Evolutionary conservation across 35 echinoderm and acorn worm species (phyloP).

Genomic region (Ophioderma brevispina): DNA sequence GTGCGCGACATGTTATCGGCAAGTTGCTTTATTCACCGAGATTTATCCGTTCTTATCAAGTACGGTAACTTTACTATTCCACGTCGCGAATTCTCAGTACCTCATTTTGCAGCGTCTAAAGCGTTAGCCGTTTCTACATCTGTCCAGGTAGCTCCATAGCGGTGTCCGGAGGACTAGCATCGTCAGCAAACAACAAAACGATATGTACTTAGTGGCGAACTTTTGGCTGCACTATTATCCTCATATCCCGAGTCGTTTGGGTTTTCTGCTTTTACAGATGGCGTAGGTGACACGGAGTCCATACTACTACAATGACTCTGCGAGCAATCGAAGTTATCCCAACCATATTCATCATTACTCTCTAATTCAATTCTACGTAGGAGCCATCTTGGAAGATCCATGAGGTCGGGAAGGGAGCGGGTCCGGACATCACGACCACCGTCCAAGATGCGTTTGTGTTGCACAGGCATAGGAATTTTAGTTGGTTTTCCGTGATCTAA

Average conservation of each 20-base stretch:
- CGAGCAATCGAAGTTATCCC: constrained; percentile 47
- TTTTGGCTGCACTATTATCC: constrained; percentile 47
- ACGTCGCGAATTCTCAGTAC: too few species aligned
- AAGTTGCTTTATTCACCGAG: too few species aligned
- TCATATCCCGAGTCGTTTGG: constrained; percentile 84
- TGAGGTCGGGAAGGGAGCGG: constrained; percentile 57
- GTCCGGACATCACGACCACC: constrained; percentile 26
- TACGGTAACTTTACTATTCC: too few species aligned
- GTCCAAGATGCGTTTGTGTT: constrained; percentile 72
- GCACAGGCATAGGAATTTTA: constrained; percentile 70
- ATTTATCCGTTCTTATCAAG: too few species aligned
- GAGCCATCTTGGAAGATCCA: constrained; percentile 22
- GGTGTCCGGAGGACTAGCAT: background rate
- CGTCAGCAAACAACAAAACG: background rate
- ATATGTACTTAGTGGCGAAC: background rate
- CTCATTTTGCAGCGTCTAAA: background rate
- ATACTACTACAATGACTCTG: constrained; percentile 31
- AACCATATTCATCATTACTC: constrained; percentile 6
- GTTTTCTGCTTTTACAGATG: constrained; percentile 61
- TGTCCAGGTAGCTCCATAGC: background rate
- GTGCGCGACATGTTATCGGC: too few species aligned
- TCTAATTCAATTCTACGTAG: background rate
- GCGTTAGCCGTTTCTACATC: background rate
- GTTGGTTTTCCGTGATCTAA: constrained; percentile 32
- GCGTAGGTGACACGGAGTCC: constrained; percentile 83